Evolutionary conservation across 2,113 vertebrate species (phyloP).

Genomic region (Sphyrna mokarran): DNA sequence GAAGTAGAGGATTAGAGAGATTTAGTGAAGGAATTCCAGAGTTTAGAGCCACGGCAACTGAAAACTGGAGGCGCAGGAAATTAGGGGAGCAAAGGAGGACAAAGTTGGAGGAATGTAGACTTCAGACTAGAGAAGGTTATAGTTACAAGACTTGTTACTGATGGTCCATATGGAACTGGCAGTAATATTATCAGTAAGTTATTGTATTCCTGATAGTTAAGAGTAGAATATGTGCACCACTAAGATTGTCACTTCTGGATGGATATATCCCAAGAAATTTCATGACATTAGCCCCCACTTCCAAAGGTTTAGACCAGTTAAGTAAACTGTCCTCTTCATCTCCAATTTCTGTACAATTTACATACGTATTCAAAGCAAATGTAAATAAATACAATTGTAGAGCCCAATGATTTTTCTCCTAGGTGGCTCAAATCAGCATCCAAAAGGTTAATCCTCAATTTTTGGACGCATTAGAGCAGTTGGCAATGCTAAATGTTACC

Average conservation of each 20-base stretch:
- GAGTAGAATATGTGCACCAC: neutral
- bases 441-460: neutral
- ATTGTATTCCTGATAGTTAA: too few species aligned
- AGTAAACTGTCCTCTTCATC: neutral
- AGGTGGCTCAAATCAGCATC: neutral
- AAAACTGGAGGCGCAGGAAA: neutral
- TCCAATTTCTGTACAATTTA: neutral
- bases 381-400: neutral
- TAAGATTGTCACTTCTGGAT: neutral
- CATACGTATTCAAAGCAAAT: neutral
- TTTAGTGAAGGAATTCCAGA: neutral
- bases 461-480: neutral
- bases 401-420: neutral
- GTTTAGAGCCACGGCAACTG: neutral
- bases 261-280: neutral
- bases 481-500: neutral
- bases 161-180: too few species aligned
- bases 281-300: neutral
- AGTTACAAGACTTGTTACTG: neutral
- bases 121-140: too few species aligned
- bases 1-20: neutral
- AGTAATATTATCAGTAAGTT: too few species aligned
- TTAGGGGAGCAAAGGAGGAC: neutral
- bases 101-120: neutral
- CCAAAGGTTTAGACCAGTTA: neutral